Evolutionary conservation across 2,888 invertebrate species (phyloP).

Genomic region (Zootermopsis nevadensis): DNA sequence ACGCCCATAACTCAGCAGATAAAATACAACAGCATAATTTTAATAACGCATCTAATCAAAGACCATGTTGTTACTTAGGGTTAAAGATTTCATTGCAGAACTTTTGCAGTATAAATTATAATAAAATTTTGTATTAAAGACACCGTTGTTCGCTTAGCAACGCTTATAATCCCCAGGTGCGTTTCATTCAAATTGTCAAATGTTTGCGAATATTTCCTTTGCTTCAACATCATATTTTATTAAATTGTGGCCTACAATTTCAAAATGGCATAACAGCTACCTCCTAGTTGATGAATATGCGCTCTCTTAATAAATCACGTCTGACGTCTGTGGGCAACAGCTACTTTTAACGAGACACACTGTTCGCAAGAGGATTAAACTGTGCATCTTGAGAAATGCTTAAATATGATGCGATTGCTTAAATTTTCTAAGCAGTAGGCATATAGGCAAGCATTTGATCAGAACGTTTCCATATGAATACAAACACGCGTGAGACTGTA

Average conservation of each 20-base stretch:
- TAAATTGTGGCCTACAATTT: not conserved
- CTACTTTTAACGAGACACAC: not conserved
- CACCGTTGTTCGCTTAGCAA: not conserved
- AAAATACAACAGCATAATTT: not conserved
- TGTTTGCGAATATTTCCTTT: slow-evolving; percentile 10
- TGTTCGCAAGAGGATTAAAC: not conserved
- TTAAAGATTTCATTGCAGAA: not conserved
- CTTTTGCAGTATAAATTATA: not conserved
- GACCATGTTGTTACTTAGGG: not conserved
- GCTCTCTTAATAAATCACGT: not conserved
- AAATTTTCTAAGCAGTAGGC: too few species aligned
- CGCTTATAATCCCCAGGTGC: not conserved
- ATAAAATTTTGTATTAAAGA: not conserved
- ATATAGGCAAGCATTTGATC: too few species aligned
- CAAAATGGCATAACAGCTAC: not conserved
- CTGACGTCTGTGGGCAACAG: not conserved
- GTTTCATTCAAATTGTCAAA: not conserved
- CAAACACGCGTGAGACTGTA: too few species aligned
- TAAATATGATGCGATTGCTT: too few species aligned
- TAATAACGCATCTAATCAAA: not conserved
- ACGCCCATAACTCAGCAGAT: not conserved
- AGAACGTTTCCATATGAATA: too few species aligned
- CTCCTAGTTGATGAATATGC: not conserved
- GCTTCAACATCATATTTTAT: not conserved
- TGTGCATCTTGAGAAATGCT: not conserved